A percentile compares a stretch with the other conserved stretches of the same genome.
Conservation (phyloP, 2,113 vertebrate genomes). For the Lepidothrix coronata region DNA sequence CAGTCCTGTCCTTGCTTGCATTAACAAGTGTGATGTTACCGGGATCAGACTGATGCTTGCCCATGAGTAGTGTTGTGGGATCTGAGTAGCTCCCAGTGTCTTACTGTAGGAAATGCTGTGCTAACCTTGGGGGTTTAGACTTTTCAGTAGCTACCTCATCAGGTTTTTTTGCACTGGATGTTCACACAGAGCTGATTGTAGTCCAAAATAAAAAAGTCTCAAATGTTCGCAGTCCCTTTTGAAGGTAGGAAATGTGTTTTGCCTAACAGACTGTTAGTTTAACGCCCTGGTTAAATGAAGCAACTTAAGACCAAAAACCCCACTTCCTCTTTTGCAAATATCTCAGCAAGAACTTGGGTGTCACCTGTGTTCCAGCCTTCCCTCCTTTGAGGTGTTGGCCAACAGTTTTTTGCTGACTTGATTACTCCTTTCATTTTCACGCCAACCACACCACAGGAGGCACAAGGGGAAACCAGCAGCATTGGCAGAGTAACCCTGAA, state of each 20-base stretch:
- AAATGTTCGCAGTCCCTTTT: not conserved
- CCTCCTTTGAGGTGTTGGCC: not conserved
- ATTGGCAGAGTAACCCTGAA: not conserved
- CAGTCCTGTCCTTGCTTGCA: not conserved
- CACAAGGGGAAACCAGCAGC: not conserved
- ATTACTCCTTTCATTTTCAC: not conserved
- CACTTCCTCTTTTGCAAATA: not conserved
- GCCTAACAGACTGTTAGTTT: not conserved
- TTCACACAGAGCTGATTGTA: not conserved
- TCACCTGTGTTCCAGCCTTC: not conserved
- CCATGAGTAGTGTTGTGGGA: fast-evolving
- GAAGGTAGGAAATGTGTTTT: not conserved
- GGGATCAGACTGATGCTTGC: not conserved
- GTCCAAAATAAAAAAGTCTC: not conserved
- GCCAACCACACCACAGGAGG: not conserved
- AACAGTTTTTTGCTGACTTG: not conserved
- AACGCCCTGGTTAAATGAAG: not conserved
- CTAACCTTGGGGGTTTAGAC: not conserved
- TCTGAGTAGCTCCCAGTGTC: not conserved
- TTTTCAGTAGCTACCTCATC: not conserved
- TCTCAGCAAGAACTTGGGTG: not conserved
- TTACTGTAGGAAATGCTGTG: not conserved
- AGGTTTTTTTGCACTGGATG: not conserved
- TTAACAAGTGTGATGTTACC: not conserved
- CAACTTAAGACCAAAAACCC: not conserved